Evolutionary conservation across 2,113 vertebrate species (phyloP).

Genomic region (Microtus pennsylvanicus): DNA sequence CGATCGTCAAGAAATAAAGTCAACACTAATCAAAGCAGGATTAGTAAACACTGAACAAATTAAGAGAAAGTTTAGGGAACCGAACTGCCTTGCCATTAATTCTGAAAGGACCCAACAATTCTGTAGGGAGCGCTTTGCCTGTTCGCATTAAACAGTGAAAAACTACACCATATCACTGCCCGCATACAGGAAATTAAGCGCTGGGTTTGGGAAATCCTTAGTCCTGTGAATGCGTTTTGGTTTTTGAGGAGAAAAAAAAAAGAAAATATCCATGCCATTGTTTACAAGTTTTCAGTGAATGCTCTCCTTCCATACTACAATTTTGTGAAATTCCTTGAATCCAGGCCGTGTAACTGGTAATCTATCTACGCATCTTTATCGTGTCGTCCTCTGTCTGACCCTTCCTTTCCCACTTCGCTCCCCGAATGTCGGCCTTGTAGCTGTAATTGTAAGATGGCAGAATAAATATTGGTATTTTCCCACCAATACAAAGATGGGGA

Average conservation of each 20-base stretch:
- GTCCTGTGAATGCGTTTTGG: neutral
- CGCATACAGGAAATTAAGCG: constrained; percentile 20
- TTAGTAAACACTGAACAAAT: constrained; percentile 48
- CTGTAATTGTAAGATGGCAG: constrained; percentile 1
- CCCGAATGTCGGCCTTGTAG: neutral
- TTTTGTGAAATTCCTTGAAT: constrained; percentile 41
- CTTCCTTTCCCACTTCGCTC: neutral
- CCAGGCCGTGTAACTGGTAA: neutral
- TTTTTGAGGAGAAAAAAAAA: neutral
- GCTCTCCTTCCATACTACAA: neutral
- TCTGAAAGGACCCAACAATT: constrained; percentile 40
- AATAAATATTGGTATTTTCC: constrained; percentile 5
- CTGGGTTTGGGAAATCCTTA: neutral
- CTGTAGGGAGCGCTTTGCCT: constrained; percentile 22
- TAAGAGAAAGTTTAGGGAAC: constrained; percentile 24
- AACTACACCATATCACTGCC: neutral
- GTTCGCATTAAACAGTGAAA: constrained; percentile 20
- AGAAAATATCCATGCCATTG: neutral
- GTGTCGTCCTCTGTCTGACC: neutral
- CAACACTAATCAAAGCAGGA: constrained; percentile 15
- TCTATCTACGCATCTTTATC: constrained; percentile 16
- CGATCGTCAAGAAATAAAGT: constrained; percentile 44
- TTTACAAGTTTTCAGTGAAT: neutral
- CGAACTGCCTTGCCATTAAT: neutral
- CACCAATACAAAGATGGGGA: neutral